These are phyloP conservation scores for Leptobrachium leishanense DNA, from an alignment of 2,113 vertebrate species.

Conservation along the genomic window DNA sequence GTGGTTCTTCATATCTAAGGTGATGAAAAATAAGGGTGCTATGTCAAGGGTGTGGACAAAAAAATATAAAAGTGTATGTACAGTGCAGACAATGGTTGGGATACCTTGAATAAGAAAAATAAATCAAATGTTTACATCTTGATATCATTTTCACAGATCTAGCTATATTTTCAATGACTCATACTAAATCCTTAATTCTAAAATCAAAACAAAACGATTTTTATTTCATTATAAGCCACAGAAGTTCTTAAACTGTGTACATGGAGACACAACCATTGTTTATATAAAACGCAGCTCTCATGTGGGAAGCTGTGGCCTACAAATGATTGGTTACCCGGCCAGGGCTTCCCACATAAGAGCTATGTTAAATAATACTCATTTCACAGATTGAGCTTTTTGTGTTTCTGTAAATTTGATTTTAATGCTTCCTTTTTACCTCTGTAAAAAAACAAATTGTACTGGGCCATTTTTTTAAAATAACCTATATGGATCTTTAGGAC, in stretches of 20 bases:
- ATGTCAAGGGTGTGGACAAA: too few species aligned
- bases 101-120: too few species aligned
- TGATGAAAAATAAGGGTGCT: too few species aligned
- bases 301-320: conserved; percentile 22
- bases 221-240: conserved; percentile 23
- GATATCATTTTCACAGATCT: neutral
- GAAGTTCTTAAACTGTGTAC: conserved; percentile 14
- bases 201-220: neutral
- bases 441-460: neutral
- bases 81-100: too few species aligned
- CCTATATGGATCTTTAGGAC: neutral
- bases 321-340: conserved; percentile 21
- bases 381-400: conserved; percentile 18
- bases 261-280: conserved; percentile 26
- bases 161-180: conserved; percentile 1
- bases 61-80: too few species aligned
- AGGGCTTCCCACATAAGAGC: conserved; percentile 29
- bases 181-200: conserved; percentile 8
- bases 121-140: neutral
- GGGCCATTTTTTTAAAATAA: neutral
- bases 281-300: conserved; percentile 32
- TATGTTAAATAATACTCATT: conserved; percentile 33
- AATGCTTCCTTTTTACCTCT: conserved; percentile 14
- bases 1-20: too few species aligned
- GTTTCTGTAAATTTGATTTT: conserved; percentile 20